phyloP scores from a whole-genome alignment of 2,888 invertebrate species.

The Zele albiditarsus region DNA sequence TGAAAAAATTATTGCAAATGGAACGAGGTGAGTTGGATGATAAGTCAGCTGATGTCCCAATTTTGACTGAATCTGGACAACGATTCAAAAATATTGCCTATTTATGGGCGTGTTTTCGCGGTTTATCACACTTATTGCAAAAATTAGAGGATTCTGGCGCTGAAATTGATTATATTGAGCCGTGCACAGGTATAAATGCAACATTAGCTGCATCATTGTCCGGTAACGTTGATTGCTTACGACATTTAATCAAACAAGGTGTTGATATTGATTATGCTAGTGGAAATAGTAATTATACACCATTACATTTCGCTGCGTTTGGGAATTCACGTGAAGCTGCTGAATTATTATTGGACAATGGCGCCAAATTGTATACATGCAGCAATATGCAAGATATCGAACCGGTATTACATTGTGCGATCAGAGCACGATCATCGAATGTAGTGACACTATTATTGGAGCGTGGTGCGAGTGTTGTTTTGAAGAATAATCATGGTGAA shows the following conservation, averaged over 20 bases:
- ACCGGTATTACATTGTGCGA: conserved; percentile 75
- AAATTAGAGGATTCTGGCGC: conserved; percentile 81
- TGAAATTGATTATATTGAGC: conserved; percentile 81
- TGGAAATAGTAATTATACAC: conserved; percentile 63
- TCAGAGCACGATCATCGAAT: conserved; percentile 65
- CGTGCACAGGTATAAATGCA: conserved; percentile 82
- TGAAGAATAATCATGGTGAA: conserved; percentile 70
- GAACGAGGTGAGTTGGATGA: conserved; percentile 58
- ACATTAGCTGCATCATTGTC: conserved; percentile 85
- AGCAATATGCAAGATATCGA: conserved; percentile 58
- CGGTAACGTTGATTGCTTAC: conserved; percentile 82
- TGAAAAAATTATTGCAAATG: conserved; percentile 63
- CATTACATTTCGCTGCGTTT: conserved; percentile 75
- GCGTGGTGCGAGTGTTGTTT: conserved; percentile 71
- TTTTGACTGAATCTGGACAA: conserved; percentile 44
- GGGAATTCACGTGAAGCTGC: conserved; percentile 72
- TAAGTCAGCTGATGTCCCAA: conserved; percentile 46
- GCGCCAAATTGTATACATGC: conserved; percentile 65
- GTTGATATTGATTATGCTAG: conserved; percentile 78
- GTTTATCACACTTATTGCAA: conserved; percentile 80
- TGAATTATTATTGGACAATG: conserved; percentile 69
- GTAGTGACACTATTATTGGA: conserved; percentile 70
- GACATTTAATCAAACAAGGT: conserved; percentile 80
- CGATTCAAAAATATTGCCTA: conserved; percentile 78
- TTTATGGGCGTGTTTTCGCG: conserved; percentile 86